phyloP scores from a whole-genome alignment of 1,140 invertebrate species.

The Sipha flava region DNA sequence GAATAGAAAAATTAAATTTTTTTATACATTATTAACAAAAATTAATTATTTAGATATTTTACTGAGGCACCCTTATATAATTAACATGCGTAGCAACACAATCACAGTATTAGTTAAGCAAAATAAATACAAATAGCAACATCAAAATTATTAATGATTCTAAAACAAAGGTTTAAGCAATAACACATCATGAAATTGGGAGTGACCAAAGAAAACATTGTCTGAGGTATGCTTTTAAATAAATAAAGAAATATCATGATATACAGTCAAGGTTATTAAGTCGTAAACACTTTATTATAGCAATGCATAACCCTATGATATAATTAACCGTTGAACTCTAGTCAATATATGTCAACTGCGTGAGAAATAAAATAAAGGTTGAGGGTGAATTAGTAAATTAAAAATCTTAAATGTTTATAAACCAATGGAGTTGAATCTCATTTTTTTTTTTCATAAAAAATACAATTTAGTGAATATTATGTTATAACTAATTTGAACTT shows the following conservation, averaged over 20 bases:
- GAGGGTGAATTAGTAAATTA: too few species aligned
- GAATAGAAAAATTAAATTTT: neutral
- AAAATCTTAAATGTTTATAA: neutral
- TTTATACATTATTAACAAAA: conserved; percentile 9
- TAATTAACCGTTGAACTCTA: neutral
- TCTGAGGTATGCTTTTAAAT: neutral
- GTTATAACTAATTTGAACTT: neutral
- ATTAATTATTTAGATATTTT: neutral
- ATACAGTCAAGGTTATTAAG: neutral
- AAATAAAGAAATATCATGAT: neutral
- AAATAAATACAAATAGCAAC: conserved; percentile 30
- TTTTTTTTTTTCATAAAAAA: neutral
- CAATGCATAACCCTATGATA: neutral
- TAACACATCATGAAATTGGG: neutral
- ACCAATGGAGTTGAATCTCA: neutral
- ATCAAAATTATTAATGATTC: conserved; percentile 24
- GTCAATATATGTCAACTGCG: neutral
- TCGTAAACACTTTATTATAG: neutral
- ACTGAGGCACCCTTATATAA: conserved; percentile 22
- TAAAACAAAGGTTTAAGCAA: neutral
- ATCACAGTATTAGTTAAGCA: conserved; percentile 28
- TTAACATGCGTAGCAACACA: conserved; percentile 28
- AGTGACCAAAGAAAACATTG: neutral
- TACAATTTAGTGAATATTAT: neutral
- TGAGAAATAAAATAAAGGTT: neutral